Evolutionary conservation across 2,113 vertebrate genomes (phyloP).

Genomic region (Ptilorrhoa leucosticta): DNA sequence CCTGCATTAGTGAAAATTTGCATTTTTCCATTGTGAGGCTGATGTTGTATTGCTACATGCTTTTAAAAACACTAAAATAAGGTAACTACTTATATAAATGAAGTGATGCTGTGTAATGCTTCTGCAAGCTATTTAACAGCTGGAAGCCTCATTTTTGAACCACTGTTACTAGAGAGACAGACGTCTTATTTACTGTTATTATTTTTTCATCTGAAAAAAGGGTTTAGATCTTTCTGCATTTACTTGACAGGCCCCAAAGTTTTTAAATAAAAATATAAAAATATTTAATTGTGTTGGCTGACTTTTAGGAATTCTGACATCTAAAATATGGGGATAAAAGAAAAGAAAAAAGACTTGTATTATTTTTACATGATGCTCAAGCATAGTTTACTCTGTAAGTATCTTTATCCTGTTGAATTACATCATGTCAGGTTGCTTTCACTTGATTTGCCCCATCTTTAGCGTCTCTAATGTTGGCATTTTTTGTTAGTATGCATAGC

Average conservation of each 20-base stretch:
- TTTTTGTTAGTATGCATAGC: constrained; percentile 18
- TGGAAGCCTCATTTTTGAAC: background rate
- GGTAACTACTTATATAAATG: background rate
- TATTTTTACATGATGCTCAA: background rate
- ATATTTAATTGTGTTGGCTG: background rate
- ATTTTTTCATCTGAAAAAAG: background rate
- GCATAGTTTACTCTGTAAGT: background rate
- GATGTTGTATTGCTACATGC: background rate
- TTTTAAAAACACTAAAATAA: constrained; percentile 12
- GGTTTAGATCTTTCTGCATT: background rate
- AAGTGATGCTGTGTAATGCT: background rate
- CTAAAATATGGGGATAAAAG: background rate
- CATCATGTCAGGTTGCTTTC: background rate
- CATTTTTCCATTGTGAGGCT: background rate
- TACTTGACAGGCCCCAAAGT: background rate
- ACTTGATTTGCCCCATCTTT: background rate
- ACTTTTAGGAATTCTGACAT: background rate
- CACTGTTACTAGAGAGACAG: background rate
- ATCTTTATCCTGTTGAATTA: constrained; percentile 10
- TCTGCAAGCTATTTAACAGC: background rate
- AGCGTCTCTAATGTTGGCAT: background rate
- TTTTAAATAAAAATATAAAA: background rate
- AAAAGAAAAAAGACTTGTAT: background rate
- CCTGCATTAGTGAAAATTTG: background rate
- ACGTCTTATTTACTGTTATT: background rate